Base-by-base conservation (phyloP, 30 jellyfish, hydroid and myxozoan genomes). In the Hydractinia symbiolongicarpus region DNA sequence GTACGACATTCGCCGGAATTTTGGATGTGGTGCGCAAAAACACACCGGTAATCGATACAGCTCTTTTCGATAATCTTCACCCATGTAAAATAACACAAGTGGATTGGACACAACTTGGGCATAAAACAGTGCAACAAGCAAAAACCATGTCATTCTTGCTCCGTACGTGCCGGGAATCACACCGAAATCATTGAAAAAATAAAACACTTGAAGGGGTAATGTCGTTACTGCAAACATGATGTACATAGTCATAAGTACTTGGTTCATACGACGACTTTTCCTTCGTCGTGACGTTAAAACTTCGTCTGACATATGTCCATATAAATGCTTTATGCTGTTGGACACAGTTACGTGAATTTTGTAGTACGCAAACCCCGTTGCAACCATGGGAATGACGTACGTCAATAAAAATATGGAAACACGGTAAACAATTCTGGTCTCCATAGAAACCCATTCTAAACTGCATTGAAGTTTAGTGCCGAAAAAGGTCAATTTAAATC, bases 41-140 rank as follows among this genome's bases (percentile, higher is more conserved):
- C 74, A 64, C 0, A 64, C 19, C 52, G 74, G 74, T 7, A 64
- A 51, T 64, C 40, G 19, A 51, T 64, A 70, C 73, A 89, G 80
- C 74, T 79, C 95, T 44, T 49, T 80, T 54, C 95, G 68, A 87
- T 90, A 84, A 20, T 84, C 95, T 73, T 86, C 93, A 70, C 95
- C 84, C 88, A 85, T 90, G 95, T 90, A 84, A 81, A 90, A 86
- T 20, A 90, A 84, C 86, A 90, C 87, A 58, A 90, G 54, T 3
- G 97, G 95, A 69, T 90, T 84, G n/a, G 93, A 76, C 30, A 81
- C 93, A 8, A 89, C 67, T 51, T 79, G 90, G 81, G 88, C 72
- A 79, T 90, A 84, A 79, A 85, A 90, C 86, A 84, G 76, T 66
- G 97, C 95, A 51, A 90, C 67, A 44, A 90, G 83, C 82, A 84